A percentile compares a stretch with the other conserved stretches of the same genome.
phyloP scores from a whole-genome alignment of 1,140 invertebrate genomes.

The Hesperophylax magnus region DNA sequence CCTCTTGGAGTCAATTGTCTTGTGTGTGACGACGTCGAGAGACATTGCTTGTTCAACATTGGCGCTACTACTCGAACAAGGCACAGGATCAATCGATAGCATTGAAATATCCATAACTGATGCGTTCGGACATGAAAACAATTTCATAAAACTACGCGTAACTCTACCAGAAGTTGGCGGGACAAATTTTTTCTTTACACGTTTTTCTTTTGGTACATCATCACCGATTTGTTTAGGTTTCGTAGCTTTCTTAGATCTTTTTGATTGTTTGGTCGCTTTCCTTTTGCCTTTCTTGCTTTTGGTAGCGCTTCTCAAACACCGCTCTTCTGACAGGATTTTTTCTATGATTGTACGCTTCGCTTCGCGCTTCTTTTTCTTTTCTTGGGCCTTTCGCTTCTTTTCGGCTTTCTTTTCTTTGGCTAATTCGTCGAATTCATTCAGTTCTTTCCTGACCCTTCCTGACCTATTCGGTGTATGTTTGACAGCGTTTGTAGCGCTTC shows the following conservation, averaged over 20 bases:
- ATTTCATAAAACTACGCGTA: neutral
- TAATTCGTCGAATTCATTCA: neutral
- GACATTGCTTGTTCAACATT: neutral
- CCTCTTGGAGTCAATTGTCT: neutral
- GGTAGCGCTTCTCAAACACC: neutral
- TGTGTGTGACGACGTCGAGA: neutral
- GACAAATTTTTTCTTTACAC: neutral
- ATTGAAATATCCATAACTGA: too few species aligned
- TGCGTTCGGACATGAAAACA: neutral
- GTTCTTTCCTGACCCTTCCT: conserved; percentile 2
- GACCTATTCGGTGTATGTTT: conserved; percentile 22
- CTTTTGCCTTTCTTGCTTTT: neutral
- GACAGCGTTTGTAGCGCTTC: conserved; percentile 6
- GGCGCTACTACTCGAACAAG: neutral
- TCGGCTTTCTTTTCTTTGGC: conserved; percentile 1
- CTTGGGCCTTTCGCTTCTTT: neutral
- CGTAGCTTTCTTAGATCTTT: neutral
- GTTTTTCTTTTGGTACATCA: neutral
- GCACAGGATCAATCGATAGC: neutral
- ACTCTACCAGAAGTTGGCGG: neutral
- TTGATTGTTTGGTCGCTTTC: neutral
- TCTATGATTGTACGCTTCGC: neutral
- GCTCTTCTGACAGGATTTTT: neutral
- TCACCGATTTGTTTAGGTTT: neutral
- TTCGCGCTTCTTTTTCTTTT: conserved; percentile 1